Conservation (phyloP, 2,797 vertebrate species). For the Intellagama lesueurii region DNA sequence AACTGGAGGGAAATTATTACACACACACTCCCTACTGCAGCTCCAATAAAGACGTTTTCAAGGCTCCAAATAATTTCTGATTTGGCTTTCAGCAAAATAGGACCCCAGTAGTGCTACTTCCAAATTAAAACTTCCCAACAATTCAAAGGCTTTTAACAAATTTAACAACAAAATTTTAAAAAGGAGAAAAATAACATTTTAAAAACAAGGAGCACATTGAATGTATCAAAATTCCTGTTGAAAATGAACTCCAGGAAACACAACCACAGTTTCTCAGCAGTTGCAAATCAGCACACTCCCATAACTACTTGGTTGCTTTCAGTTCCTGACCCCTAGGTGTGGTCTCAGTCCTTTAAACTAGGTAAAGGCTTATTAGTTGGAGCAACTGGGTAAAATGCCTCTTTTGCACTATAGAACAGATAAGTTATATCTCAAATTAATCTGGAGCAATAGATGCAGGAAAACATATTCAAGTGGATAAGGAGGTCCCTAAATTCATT, state of each 20-base stretch:
- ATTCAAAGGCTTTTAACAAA: neutral
- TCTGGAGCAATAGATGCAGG: neutral
- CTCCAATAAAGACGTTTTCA: neutral
- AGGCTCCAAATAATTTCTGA: neutral
- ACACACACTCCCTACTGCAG: too few relatives aligned
- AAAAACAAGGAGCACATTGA: neutral
- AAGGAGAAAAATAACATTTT: neutral
- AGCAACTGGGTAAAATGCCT: neutral
- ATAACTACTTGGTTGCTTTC: neutral
- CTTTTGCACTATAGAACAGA: neutral
- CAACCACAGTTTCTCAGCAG: neutral
- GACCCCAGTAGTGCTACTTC: neutral
- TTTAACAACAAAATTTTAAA: neutral
- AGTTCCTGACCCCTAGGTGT: neutral
- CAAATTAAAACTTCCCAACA: neutral
- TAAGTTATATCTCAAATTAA: constrained; percentile 17
- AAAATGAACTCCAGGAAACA: neutral
- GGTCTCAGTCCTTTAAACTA: neutral
- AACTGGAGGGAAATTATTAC: too few relatives aligned
- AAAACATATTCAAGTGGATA: neutral
- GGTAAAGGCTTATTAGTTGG: neutral
- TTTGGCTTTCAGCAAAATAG: neutral
- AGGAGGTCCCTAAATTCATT: neutral
- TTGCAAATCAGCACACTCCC: neutral
- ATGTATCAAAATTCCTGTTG: too few relatives aligned